Conservation (phyloP, 23 tunicate species). For the Halocynthia roretzi region DNA sequence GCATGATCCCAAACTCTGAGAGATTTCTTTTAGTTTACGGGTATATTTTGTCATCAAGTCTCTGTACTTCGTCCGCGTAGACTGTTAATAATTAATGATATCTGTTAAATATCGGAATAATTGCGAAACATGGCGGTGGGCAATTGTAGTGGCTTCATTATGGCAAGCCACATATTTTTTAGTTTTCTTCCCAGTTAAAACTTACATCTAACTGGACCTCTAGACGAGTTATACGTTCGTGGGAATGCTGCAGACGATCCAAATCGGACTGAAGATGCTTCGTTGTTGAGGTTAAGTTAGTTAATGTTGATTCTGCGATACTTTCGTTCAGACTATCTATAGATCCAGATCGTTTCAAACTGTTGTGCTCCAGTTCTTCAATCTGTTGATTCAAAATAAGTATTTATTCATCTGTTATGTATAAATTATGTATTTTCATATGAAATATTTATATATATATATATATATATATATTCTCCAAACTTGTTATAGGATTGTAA, state of each 20-base stretch:
- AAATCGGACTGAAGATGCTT: conserved; percentile 63
- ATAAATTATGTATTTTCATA: too few relatives aligned
- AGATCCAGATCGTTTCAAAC: conserved; percentile 22
- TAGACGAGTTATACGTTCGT: conserved; percentile 51
- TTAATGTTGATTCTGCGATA: conserved; percentile 60
- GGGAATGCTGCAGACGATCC: conserved; percentile 62
- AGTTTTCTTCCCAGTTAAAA: background rate
- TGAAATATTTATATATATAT: too few relatives aligned
- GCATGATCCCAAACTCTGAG: conserved; percentile 61
- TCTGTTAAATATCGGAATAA: too few relatives aligned
- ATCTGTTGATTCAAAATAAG: conserved; percentile 4
- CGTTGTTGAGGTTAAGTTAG: conserved; percentile 39
- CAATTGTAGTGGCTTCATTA: too few relatives aligned
- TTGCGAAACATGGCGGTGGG: too few relatives aligned
- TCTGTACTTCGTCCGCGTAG: conserved; percentile 73
- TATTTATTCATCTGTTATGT: too few relatives aligned
- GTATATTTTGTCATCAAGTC: conserved; percentile 82
- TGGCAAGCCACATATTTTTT: too few relatives aligned
- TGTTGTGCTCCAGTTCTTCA: conserved; percentile 12
- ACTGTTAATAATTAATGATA: conserved; percentile 13
- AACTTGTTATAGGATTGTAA: background rate
- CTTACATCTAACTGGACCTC: conserved; percentile 82
- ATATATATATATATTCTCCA: too few relatives aligned
- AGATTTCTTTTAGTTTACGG: conserved; percentile 71
- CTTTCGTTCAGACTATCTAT: conserved; percentile 70